Conservation (phyloP, 2,113 vertebrate genomes). For the Oreochromis spilurus region DNA sequence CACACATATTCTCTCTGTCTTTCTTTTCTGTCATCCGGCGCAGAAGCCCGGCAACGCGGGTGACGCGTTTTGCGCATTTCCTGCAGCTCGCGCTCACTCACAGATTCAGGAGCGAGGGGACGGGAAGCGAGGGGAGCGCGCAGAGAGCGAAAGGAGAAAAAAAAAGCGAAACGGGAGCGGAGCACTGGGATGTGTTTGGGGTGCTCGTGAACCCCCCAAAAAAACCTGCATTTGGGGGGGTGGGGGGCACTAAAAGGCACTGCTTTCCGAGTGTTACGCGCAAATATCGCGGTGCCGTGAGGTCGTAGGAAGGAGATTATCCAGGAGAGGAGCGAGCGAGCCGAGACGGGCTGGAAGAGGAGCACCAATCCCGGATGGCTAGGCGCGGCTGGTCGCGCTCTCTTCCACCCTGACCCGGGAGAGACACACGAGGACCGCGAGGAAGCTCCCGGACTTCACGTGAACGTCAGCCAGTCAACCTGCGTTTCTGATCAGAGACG, state of each 20-base stretch:
- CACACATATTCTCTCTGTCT: neutral
- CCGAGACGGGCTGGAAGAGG: constrained; percentile 35
- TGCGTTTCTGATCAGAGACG: neutral
- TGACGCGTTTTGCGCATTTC: constrained; percentile 99
- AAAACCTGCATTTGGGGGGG: neutral
- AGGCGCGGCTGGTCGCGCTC: constrained; percentile 68
- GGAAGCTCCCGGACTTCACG: neutral
- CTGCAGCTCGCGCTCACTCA: constrained; percentile 76
- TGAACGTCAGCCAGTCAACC: neutral
- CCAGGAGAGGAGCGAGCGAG: constrained; percentile 17
- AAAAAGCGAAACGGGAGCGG: neutral
- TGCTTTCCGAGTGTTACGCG: neutral
- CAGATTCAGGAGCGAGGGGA: constrained; percentile 40
- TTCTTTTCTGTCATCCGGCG: constrained; percentile 77
- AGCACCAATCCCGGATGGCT: constrained; percentile 69
- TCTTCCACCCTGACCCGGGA: constrained; percentile 66
- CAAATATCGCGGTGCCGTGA: constrained; percentile 18
- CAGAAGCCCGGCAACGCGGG: constrained; percentile 62
- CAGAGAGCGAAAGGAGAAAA: constrained; percentile 47
- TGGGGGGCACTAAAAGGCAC: neutral
- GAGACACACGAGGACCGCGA: constrained; percentile 13
- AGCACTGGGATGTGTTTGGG: constrained; percentile 21
- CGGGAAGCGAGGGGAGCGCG: constrained; percentile 69
- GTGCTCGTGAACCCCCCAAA: constrained; percentile 2
- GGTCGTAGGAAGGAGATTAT: constrained; percentile 45